phyloP scores from a whole-genome alignment of 2,797 vertebrate genomes.

The Enteromius mattozi region DNA sequence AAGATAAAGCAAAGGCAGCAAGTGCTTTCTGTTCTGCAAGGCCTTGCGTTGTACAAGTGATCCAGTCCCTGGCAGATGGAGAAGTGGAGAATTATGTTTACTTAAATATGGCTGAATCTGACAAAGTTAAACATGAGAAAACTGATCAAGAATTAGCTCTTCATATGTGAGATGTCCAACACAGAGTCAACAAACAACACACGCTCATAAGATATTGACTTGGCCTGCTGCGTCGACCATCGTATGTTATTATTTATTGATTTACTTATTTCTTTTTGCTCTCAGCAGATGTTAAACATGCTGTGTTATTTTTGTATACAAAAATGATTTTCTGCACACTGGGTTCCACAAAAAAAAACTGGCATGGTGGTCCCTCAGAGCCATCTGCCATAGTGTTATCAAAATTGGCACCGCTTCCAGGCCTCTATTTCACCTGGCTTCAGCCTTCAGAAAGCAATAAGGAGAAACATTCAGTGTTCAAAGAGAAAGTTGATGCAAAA shows the following conservation, averaged over 20 bases:
- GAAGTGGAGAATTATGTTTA: not conserved
- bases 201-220: not conserved
- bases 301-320: conserved; percentile 32
- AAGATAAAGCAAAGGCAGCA: conserved; percentile 58
- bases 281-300: conserved; percentile 40
- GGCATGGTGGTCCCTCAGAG: conserved; percentile 18
- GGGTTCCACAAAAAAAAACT: conserved; percentile 27
- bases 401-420: conserved; percentile 4
- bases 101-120: conserved; percentile 3
- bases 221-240: not conserved
- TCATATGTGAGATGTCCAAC: not conserved
- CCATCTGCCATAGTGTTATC: conserved; percentile 51
- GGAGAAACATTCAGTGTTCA: not conserved
- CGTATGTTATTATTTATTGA: not conserved
- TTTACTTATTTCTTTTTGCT: not conserved
- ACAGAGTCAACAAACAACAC: conserved; percentile 4
- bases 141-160: not conserved
- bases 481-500: not conserved
- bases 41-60: conserved; percentile 26
- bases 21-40: conserved; percentile 41
- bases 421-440: conserved; percentile 18
- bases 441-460: conserved; percentile 14
- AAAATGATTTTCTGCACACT: conserved; percentile 9
- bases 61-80: conserved; percentile 13
- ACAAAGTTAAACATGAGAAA: not conserved